Base-by-base conservation (phyloP, 2,797 vertebrate species). In the Odontamblyopus lacepedii region DNA sequence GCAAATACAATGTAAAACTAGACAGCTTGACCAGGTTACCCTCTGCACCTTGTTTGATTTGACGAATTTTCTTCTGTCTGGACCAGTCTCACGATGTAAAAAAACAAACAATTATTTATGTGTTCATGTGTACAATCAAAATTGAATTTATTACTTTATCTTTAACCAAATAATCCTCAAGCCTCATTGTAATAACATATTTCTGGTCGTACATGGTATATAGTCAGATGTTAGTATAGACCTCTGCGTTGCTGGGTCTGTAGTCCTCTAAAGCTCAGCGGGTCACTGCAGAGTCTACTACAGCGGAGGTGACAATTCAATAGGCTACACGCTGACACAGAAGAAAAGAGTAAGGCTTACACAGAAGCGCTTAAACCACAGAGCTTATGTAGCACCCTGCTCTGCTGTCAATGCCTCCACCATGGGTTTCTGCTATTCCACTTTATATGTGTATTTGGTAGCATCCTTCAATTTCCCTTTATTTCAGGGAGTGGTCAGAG, bases 271-370 rank as follows among this genome's bases (percentile, higher is more conserved):
- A 63, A 55, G 51, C 73, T 81, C 73, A 69, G 70, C 35, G 27
- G 67, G 67, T 69, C 61, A 57, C 53, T 11, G 59, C 67, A 60
- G 66, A 70, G 55, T 77, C 63, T 23, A 29, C 61, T 59, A 2
- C 56, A 59, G 60, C 73, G 41, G 57, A 51, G 68, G 30, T 69
- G 55, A 63, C 71, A 82, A 76, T 77, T 73, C 26, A 73, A 68
- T 75, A 65, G 29, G 57, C 32, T 2, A 1, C 55, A 57, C 11
- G 69, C n/a, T 74, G 74, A 77, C 64, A 59, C 70, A 69, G 72
- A 75, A 74, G 26, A 70, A 68, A 41, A 41, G 57, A 57, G 38
- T 59, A 64, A 69, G n/a, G 53, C 56, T 72, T 16, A 38, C 48
- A 29, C 19, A 50, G 62, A 67, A 70, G 6, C 0, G 0, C 27